Evolutionary conservation across 2,113 vertebrate species (phyloP), one percentile per base, ranked within the genome.

Genomic region (Sula dactylatra): DNA sequence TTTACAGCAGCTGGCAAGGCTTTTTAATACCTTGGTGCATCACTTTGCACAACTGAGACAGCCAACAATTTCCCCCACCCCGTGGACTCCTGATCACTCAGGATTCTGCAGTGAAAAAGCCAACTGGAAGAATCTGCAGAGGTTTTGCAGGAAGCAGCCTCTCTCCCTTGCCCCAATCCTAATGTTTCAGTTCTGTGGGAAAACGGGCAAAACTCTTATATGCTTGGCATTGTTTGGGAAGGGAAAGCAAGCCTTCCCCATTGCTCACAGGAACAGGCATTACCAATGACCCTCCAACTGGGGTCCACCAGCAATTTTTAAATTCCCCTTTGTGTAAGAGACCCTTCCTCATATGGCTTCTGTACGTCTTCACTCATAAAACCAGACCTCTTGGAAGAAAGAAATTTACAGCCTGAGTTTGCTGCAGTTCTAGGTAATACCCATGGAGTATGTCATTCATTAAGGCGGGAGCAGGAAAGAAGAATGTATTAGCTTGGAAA

Each of bases 221-320:
- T 19, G 32, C 26, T 70, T 11, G 8, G 4, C 16, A 7, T 4
- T 2, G 3, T 5, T 10, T 19, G n/a, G 54, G 58, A 52, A 59
- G 42, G 47, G 24, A 69, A 84, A 36, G 22, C 6, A 0, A 3
- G 34, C 7, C 47, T 56, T 50, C n/a, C 44, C 1, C 0, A 0
- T 2, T 26, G 58, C 74, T 44, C 40, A 2, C 15, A 18, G 70
- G 11, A 66, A 1, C 36, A 16, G 31, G 11, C 22, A 16, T 1
- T 13, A 27, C 59, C 72, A 61, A 2, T 0, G 9, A 90, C 56
- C 61, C 44, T 42, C 9, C 59, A 8, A 0, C 1, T 2, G 17
- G 40, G 32, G 7, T 19, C 36, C 66, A 49, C 44, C 3, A 47
- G 49, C 40, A 45, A 18, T 17, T 61, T 20, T 55, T 6, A 6